Base-by-base conservation (phyloP, 64 coral and sea anemone genomes). In the Pocillopora damicornis region DNA sequence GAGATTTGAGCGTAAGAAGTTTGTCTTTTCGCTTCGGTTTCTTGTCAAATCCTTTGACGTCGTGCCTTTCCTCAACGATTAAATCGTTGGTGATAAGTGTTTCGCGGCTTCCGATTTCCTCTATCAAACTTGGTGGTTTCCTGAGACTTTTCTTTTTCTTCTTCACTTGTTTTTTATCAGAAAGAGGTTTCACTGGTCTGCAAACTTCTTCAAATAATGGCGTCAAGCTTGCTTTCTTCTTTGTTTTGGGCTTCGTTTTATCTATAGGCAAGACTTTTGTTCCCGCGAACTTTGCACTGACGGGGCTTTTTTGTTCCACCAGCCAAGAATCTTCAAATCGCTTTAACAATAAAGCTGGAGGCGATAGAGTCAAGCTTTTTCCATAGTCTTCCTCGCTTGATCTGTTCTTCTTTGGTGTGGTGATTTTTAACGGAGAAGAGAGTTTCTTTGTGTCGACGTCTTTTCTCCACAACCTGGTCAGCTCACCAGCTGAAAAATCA, bases 241-340 rank as follows among this genome's bases (percentile, higher is more conserved):
- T 51, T 7, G 42, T 51, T 51, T 51, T 58, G 0, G 37, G 22
- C 58, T 85, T 85, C 20, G 34, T 17, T 57, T 69, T 72, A 18
- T 42, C 22, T 65, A 57, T 73, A 57, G n/a, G 37, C 81, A 73
- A 85, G 16, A 63, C 34, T 2, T 85, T 73, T 4, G 77, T 13
- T 30, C n/a, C 42, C 42, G 42, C 42, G 42, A 51, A 51, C 36
- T 85, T 62, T 82, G 12, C 67, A 71, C 72, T 85, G 45, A 57
- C 64, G 65, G 64, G 81, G 65, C 81, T 93, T 93, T 93, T 93
- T 57, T 87, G 89, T 93, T 93, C 88, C 14, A 97, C 94, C 60
- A 88, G 94, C 94, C 94, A 97, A 73, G 91, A 90, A 79, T 97
- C 89, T 26, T 97, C 90, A 64, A 81, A 91, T 37, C 94, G 89